Conservation (phyloP, 37 sponge, comb jelly and placozoan genomes). For the Chondrosia reniformis region DNA sequence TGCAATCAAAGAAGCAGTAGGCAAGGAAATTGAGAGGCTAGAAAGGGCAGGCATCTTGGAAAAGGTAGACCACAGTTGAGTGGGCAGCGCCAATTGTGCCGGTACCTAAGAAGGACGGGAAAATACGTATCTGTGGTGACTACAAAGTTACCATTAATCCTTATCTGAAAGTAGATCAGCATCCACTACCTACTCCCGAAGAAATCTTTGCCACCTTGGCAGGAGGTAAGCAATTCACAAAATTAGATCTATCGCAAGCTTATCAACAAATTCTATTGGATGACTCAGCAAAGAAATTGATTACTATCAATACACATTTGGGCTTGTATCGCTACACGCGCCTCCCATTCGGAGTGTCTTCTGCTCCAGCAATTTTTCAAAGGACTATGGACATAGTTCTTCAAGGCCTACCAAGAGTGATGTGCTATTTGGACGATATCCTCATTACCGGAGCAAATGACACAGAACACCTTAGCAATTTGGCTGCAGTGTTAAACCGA, state of each 20-base stretch:
- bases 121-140: constrained; percentile 28
- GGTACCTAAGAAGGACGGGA: constrained; percentile 7
- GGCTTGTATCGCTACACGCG: constrained; percentile 19
- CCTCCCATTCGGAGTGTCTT: constrained; percentile 31
- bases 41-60: constrained; percentile 2
- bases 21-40: neutral
- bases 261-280: constrained; percentile 18
- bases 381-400: constrained; percentile 17
- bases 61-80: constrained; percentile 2
- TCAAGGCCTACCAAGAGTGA: neutral
- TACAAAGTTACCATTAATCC: constrained; percentile 29
- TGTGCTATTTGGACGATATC: constrained; percentile 31
- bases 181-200: constrained; percentile 30
- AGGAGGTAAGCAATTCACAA: constrained; percentile 33
- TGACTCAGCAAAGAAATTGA: neutral
- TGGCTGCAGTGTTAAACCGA: neutral
- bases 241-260: constrained; percentile 31
- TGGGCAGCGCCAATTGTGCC: constrained; percentile 40
- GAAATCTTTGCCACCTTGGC: constrained; percentile 17
- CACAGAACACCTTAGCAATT: neutral
- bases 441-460: constrained; percentile 17
- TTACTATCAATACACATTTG: constrained; percentile 28
- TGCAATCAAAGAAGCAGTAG: constrained; percentile 9
- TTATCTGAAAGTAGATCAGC: neutral
- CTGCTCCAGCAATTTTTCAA: constrained; percentile 31